Evolutionary conservation across 2,113 vertebrate species (phyloP).

Genomic region (Pteruthius melanotis): DNA sequence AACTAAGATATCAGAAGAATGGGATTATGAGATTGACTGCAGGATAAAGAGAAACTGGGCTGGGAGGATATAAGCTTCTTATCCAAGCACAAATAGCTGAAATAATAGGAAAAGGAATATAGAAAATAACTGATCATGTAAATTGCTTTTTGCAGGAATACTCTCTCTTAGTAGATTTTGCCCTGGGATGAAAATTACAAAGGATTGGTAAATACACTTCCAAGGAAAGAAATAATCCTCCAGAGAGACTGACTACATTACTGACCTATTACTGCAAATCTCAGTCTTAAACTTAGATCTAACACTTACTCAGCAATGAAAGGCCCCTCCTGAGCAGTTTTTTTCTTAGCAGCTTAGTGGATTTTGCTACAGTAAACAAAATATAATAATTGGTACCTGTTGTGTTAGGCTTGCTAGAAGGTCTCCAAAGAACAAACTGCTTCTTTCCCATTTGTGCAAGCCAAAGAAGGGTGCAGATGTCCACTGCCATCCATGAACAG

Average conservation of each 20-base stretch:
- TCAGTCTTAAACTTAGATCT: not conserved
- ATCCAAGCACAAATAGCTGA: slow-evolving; percentile 17
- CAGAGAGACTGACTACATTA: not conserved
- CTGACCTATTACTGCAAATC: not conserved
- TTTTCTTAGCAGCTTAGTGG: not conserved
- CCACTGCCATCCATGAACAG: not conserved
- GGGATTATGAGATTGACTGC: slow-evolving; percentile 44
- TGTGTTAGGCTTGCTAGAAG: not conserved
- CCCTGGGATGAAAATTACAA: not conserved
- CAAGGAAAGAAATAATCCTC: not conserved
- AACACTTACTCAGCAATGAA: not conserved
- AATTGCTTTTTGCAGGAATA: slow-evolving; percentile 49
- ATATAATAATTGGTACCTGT: not conserved
- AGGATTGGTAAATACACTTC: not conserved
- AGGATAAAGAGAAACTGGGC: slow-evolving; percentile 46
- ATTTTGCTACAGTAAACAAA: not conserved
- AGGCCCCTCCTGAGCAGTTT: not conserved
- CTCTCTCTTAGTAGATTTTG: slow-evolving; percentile 2
- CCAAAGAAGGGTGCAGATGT: not conserved
- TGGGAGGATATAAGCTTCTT: slow-evolving; percentile 57
- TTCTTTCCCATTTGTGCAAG: not conserved
- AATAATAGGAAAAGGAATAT: slow-evolving; percentile 44
- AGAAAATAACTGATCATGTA: slow-evolving; percentile 37
- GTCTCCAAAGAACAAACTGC: not conserved
- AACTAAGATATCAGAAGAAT: slow-evolving; percentile 10